Percentiles rank a stretch among this genome's conserved stretches.
Evolutionary conservation across 2,888 invertebrate genomes (phyloP).

Genomic region (Drosophila anceps): DNA sequence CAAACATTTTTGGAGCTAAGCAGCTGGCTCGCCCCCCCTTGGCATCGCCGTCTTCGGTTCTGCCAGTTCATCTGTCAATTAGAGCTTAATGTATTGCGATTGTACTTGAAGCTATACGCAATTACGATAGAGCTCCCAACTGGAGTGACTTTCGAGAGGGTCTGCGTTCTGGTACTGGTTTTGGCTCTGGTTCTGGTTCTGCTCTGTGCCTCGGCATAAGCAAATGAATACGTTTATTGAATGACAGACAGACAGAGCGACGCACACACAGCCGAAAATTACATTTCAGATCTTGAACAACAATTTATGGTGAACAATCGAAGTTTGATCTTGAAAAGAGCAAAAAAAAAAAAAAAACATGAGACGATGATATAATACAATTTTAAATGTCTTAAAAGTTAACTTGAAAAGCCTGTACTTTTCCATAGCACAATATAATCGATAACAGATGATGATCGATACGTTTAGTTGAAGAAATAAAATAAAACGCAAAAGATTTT

Average conservation of each 20-base stretch:
- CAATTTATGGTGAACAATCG: conserved; percentile 18
- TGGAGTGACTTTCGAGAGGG: conserved; percentile 22
- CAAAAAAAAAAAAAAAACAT: not conserved
- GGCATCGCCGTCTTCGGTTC: conserved; percentile 12
- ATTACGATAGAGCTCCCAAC: conserved; percentile 72
- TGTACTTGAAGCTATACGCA: conserved; percentile 79
- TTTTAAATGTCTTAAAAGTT: conserved; percentile 12
- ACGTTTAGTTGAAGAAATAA: not conserved
- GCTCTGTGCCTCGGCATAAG: conserved; percentile 7
- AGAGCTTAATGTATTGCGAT: conserved; percentile 76
- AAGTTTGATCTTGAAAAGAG: conserved; percentile 29
- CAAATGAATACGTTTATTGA: conserved; percentile 67
- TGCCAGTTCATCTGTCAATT: conserved; percentile 78
- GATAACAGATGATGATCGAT: conserved; percentile 2
- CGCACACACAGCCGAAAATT: conserved; percentile 22
- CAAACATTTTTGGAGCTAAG: conserved; percentile 34
- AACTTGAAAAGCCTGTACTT: not conserved
- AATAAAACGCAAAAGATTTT: not conserved
- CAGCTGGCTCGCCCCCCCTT: conserved; percentile 22
- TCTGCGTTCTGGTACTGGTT: conserved; percentile 12
- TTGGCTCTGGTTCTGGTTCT: conserved; percentile 39
- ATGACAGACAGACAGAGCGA: conserved; percentile 35
- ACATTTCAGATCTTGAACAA: conserved; percentile 24
- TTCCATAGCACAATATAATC: conserved; percentile 5
- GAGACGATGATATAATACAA: conserved; percentile 15